A percentile compares a stretch with the other conserved stretches of the same genome.
These are phyloP conservation scores for Myopa tessellatipennis DNA, from an alignment of 2,888 invertebrate genomes.

Conservation along the genomic window DNA sequence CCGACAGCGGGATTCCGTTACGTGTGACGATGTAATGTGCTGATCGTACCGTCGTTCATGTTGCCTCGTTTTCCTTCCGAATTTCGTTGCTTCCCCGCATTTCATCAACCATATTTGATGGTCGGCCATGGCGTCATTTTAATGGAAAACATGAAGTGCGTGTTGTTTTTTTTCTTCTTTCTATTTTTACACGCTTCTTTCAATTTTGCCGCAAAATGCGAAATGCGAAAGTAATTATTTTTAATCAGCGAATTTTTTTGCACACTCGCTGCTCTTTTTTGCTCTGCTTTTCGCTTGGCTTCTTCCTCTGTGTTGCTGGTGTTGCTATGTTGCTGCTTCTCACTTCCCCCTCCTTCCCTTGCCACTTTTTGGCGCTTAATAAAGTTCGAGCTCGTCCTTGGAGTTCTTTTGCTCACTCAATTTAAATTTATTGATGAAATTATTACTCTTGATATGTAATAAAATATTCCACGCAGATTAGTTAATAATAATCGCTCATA, in stretches of 20 bases:
- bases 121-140: background rate
- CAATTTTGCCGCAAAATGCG: background rate
- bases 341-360: too few relatives aligned
- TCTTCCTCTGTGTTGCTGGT: background rate
- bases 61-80: background rate
- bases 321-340: too few relatives aligned
- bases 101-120: too few relatives aligned
- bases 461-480: too few relatives aligned
- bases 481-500: too few relatives aligned
- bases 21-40: background rate
- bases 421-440: too few relatives aligned
- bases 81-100: background rate
- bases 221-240: background rate
- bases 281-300: too few relatives aligned
- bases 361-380: too few relatives aligned
- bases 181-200: background rate
- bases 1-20: background rate
- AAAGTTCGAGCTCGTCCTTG: too few relatives aligned
- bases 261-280: background rate
- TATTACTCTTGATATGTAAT: too few relatives aligned
- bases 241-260: background rate
- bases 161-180: background rate
- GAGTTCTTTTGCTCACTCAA: too few relatives aligned
- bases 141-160: background rate
- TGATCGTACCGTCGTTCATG: background rate